Base-by-base conservation (phyloP, 1,140 invertebrate species). In the Trichoplusia ni region DNA sequence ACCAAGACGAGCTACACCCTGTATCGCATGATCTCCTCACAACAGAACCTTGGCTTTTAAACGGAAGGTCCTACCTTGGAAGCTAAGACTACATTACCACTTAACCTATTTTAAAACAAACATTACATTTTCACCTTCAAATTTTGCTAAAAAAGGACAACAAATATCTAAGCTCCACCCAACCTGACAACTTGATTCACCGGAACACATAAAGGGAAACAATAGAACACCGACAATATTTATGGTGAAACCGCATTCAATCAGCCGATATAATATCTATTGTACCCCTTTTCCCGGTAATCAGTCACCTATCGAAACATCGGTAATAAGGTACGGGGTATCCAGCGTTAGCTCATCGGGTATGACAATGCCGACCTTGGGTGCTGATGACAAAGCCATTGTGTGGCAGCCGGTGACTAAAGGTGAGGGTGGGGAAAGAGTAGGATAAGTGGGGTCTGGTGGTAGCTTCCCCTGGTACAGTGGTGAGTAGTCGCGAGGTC, bases 391-490 rank as follows among this genome's bases (percentile, higher is more conserved):
- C 83, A 78, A 81, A 84, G 81, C 79, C 63, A 84, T 88, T 88
- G 85, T 88, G 66, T 81, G 73, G n/a, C n/a, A n/a, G n/a, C n/a
- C 60, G 68, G 65, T 88, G 85, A 86, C 76, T 86, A 86, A 85
- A 78, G 69, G 31, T 44, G 76, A 58, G 33, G 76, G 81, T 82
- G 77, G 81, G n/a, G 53, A 19, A 74, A n/a, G n/a, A n/a, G n/a
- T n/a, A n/a, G n/a, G n/a, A 77, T 76, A 53, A 64, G 66, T 71
- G 64, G 18, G 68, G 76, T 68, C 62, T 65, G 68, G 51, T 68
- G 61, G 59, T 29, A 33, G 31, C 31, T 23, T 19, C 40, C 23
- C 23, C 18, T 38, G 35, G 49, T n/a, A n/a, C 51, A 25, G 61
- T 60, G 42, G 61, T 65, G 71, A 68, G 59, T 58, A 23, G 58